Evolutionary conservation across 2,797 vertebrate species (phyloP).

Genomic region (Ceryle rudis): DNA sequence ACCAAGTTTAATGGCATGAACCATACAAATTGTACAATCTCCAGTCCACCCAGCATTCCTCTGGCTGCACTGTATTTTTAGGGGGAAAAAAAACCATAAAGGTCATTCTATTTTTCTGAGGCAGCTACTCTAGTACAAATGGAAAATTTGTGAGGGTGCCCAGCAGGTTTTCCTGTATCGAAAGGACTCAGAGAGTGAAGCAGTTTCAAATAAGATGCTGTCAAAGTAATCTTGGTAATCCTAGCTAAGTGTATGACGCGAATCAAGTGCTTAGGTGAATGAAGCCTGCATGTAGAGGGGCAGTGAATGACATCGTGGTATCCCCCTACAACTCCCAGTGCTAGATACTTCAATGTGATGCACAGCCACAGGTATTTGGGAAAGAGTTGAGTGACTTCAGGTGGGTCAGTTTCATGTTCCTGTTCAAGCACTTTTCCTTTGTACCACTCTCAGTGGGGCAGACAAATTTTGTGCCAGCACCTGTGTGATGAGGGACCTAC

Average conservation of each 20-base stretch:
- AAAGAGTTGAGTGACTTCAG: fast-evolving
- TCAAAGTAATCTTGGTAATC: neutral
- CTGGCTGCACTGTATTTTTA: neutral
- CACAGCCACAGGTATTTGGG: fast-evolving
- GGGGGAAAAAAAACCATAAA: neutral
- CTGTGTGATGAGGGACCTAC: neutral
- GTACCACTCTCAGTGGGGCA: neutral
- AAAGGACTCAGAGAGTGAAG: neutral
- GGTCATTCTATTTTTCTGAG: conserved; percentile 25
- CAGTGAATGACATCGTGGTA: neutral
- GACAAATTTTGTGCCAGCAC: neutral
- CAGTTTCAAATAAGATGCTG: neutral
- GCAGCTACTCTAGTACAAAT: neutral
- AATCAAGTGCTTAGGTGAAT: neutral
- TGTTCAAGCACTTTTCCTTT: neutral
- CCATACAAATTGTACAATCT: neutral
- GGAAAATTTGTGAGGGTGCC: neutral
- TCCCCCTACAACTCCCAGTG: neutral
- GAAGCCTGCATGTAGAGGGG: neutral
- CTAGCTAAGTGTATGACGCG: neutral
- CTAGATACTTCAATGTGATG: neutral
- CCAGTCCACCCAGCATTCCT: neutral
- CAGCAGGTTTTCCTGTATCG: neutral
- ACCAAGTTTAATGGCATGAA: neutral
- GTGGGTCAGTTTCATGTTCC: neutral